Evolutionary conservation across 2,113 vertebrate genomes (phyloP), one percentile per base, ranked within the genome.

Genomic region (Laterallus jamaicensis): DNA sequence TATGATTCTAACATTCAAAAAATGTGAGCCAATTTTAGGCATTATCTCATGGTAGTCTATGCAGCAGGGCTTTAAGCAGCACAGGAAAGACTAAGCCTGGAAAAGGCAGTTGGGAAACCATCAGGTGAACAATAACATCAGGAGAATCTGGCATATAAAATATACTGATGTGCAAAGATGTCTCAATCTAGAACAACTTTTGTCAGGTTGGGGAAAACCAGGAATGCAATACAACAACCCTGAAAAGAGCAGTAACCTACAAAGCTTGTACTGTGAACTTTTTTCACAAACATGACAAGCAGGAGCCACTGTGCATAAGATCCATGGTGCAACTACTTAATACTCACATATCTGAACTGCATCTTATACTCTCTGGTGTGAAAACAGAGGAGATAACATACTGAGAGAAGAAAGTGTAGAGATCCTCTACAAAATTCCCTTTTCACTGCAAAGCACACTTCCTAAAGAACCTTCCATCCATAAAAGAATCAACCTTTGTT

Each of bases 381-480:
- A 75, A 63, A 85, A 49, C 10, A 70, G 0, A 7, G 62, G 4
- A 24, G 3, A 32, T 32, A 39, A 54, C 2, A 13, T 28, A 19
- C 0, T 32, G 29, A 49, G 15, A 67, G 37, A 88, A 35, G 14
- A 44, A 2, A 35, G 4, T 0, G 2, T 21, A 83, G 32, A 15
- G 21, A 64, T 60, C 26, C 28, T 15, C 29, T 24, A 5, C 0
- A 0, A 52, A 32, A 6, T 18, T 35, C 50, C 6, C 7, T 54
- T 25, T 52, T 39, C 29, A n/a, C 11, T 0, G 0, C 26, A 74
- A 56, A 52, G 13, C 37, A 40, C 0, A 0, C 3, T 22, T 73
- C 28, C 31, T n/a, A 20, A 63, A 90, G 32, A 83, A 29, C 5
- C 28, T 76, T 52, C 26, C 19, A 31, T 22, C 15, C 21, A 40